Evolutionary conservation across 2,113 vertebrate species (phyloP).

Genomic region (Antigone vipio): DNA sequence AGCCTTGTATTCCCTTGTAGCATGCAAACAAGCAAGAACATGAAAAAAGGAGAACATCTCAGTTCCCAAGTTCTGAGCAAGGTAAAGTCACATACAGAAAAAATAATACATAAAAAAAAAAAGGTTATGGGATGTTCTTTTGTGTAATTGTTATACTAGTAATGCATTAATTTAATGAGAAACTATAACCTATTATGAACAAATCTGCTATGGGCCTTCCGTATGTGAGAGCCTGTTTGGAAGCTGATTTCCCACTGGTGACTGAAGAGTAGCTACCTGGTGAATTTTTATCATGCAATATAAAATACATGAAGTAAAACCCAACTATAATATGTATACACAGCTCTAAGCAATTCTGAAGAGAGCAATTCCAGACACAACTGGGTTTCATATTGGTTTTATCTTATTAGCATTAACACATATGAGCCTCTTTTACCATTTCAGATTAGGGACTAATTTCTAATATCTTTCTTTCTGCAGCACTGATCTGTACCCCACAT

Average conservation of each 20-base stretch:
- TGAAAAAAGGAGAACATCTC: neutral
- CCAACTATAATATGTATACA: neutral
- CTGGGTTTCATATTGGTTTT: neutral
- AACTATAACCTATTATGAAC: neutral
- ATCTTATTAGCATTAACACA: neutral
- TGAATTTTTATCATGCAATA: neutral
- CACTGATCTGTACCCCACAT: neutral
- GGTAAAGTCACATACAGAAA: neutral
- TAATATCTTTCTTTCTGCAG: neutral
- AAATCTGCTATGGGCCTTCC: neutral
- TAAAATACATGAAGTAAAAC: neutral
- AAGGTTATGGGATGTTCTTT: neutral
- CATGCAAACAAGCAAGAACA: neutral
- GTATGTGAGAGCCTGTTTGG: neutral
- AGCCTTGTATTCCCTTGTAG: neutral
- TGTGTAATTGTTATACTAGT: neutral
- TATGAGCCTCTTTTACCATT: neutral
- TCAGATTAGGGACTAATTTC: neutral
- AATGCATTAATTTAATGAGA: neutral
- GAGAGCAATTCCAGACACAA: neutral
- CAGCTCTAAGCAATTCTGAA: neutral
- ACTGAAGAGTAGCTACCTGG: neutral
- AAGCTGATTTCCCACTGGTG: neutral
- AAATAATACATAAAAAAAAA: neutral
- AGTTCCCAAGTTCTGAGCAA: neutral